Evolutionary conservation across 2,113 vertebrate genomes (phyloP).

Genomic region (Paedocypris sp.): DNA sequence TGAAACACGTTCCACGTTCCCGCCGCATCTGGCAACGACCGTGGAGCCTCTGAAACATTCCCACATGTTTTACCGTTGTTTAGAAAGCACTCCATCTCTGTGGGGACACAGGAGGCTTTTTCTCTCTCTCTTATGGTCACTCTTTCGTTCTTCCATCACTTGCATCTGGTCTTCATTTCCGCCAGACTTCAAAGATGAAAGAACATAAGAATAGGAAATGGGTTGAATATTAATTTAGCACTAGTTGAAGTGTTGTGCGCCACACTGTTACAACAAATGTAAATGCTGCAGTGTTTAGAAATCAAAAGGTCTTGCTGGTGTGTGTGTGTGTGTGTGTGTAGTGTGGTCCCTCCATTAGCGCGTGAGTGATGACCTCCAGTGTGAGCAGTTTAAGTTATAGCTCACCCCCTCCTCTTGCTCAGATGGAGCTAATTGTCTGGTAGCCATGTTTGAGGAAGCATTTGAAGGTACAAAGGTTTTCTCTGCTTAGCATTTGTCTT

Average conservation of each 20-base stretch:
- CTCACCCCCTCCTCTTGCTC: constrained; percentile 16
- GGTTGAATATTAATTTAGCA: constrained; percentile 32
- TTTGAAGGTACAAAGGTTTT: constrained; percentile 43
- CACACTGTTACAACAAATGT: constrained; percentile 3
- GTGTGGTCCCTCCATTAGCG: constrained; percentile 35
- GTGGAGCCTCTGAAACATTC: constrained; percentile 8
- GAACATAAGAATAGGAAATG: constrained; percentile 30
- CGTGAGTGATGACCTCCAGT: constrained; percentile 41
- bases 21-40: not conserved
- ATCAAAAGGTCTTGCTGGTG: constrained; percentile 17
- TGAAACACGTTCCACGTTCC: not conserved
- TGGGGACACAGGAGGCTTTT: not conserved
- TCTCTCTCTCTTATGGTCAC: constrained; percentile 6
- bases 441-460: constrained; percentile 47
- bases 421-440: constrained; percentile 45
- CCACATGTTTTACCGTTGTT: constrained; percentile 26
- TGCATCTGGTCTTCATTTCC: constrained; percentile 39
- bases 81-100: constrained; percentile 5
- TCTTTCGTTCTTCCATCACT: not conserved
- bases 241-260: not conserved
- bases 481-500: not conserved
- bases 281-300: constrained; percentile 1
- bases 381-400: constrained; percentile 34
- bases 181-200: constrained; percentile 31
- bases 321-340: constrained; percentile 11